Evolutionary conservation across 2,888 invertebrate genomes (phyloP).

Genomic region (Blastobasis lacticolella): DNA sequence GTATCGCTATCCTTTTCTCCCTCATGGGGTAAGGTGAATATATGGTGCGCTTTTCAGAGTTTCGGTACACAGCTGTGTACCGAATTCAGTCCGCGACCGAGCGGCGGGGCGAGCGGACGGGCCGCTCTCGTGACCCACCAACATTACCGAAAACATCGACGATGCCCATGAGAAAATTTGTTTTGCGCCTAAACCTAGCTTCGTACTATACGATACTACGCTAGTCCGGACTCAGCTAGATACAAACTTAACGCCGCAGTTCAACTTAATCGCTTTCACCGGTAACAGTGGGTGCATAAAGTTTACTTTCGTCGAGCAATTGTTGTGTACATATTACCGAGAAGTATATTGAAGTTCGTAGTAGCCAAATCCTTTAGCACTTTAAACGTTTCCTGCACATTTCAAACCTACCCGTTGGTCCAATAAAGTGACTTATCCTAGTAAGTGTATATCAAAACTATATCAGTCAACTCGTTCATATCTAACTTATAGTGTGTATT

Average conservation of each 20-base stretch:
- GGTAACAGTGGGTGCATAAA: constrained; percentile 36
- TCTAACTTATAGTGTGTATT: constrained; percentile 19
- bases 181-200: constrained; percentile 19
- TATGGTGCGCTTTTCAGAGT: constrained; percentile 32
- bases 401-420: constrained; percentile 42
- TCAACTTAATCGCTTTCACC: constrained; percentile 17
- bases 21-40: constrained; percentile 31
- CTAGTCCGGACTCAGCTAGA: constrained; percentile 18
- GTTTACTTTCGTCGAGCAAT: constrained; percentile 39
- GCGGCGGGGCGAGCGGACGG: constrained; percentile 56
- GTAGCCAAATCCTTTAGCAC: constrained; percentile 13
- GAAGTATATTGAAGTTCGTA: no score
- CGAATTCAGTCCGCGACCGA: constrained; percentile 59
- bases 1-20: constrained; percentile 33
- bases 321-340: constrained; percentile 24
- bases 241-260: constrained; percentile 5
- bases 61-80: no score
- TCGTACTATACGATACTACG: constrained; percentile 10
- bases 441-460: constrained; percentile 38
- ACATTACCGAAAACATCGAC: constrained; percentile 30
- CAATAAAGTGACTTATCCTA: constrained; percentile 58
- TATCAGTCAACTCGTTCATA: constrained; percentile 13
- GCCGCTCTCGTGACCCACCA: constrained; percentile 21
- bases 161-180: constrained; percentile 32
- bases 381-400: constrained; percentile 16